Base-by-base conservation (phyloP, 2,797 vertebrate species). In the Lepidocolaptes lacrymiger region DNA sequence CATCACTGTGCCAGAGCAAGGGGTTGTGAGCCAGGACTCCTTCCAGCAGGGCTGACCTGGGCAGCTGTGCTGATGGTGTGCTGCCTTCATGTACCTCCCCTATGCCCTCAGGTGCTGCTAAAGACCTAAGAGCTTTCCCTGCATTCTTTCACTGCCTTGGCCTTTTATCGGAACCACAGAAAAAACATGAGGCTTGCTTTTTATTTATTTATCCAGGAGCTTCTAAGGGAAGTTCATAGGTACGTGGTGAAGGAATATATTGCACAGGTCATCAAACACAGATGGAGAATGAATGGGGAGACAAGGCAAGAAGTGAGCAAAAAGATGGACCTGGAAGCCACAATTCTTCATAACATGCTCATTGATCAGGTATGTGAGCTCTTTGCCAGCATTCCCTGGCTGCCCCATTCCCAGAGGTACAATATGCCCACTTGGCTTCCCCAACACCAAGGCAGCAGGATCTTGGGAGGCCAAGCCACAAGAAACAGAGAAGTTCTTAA, bases 221-320 rank as follows among this genome's bases (percentile, higher is more conserved):
- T 98, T 37, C 98, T 98, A 28, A 96, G 92, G 76, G 95, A 96
- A 6, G n/a, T 98, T 79, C 99, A 99, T 96, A 97, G 97, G 34
- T 97, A 98, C 0, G 95, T 99, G 69, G 97, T 98, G 81, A 98
- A 78, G 7, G 98, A 99, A 81, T 99, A 99, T 66, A 49, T 99
- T 27, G 84, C 73, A 0, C 98, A 98, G 96, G 97, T 98, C 58
- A 98, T 99, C 98, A 99, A 97, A 91, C 97, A 94, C 5, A 97
- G 49, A 32, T 89, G 94, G 98, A 98, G 95, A 96, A 98, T 48
- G 97, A 98, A 96, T 91, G 95, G 77, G 69, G 95, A 88, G 2
- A 98, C 98, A 58, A 98, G 99, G 11, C 87, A 98, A 88, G 93
- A 36, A 17, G 98, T 98, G 4, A 98, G 98, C 0, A 19, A 54